Evolutionary conservation across 2,888 invertebrate species (phyloP), one percentile per base, ranked within the genome.

Genomic region (Acronicta leporina): DNA sequence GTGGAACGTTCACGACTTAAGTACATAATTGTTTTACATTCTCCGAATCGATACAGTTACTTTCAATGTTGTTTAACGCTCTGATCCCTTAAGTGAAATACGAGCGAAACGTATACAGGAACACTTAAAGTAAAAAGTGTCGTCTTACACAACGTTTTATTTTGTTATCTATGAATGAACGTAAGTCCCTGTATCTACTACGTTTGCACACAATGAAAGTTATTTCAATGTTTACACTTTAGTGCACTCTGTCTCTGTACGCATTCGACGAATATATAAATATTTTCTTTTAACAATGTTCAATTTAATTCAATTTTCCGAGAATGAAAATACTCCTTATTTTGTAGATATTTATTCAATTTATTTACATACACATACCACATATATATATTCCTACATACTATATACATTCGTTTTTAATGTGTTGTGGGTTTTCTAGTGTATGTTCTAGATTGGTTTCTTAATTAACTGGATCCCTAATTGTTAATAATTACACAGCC

Each of bases 61-160:
- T 47, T 50, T 4, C 15, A 46, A 6, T 41, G 47, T 51, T 42
- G 47, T 54, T 20, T 13, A 40, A 48, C 40, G 46, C 30, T 38
- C 27, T 27, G 30, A 67, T 51, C 68, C 46, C 52, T 50, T 20
- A 47, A 68, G 49, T 44, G 47, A 45, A 61, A 61, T 38, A 52
- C 40, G 49, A 73, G 49, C 35, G 15, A 42, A 33, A 44, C 52
- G 55, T 68, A 69, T 73, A 73, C 68, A 68, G 38, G 27, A 40
- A 68, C 55, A 56, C 73, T 69, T 69, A 61, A 61, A 49, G 55
- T 56, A 44, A 68, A 49, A 67, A 41, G 70, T 63, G 63, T 71
- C 70, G 59, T 53, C 59, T 70, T 73, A 68, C 70, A 69, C 46
- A 33, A 44, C 20, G 51, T 70, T 69, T 68, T 51, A 66, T 72